These are phyloP conservation scores for Latrodectus hesperus DNA, from an alignment of 2,888 invertebrate species.

Conservation along the genomic window DNA sequence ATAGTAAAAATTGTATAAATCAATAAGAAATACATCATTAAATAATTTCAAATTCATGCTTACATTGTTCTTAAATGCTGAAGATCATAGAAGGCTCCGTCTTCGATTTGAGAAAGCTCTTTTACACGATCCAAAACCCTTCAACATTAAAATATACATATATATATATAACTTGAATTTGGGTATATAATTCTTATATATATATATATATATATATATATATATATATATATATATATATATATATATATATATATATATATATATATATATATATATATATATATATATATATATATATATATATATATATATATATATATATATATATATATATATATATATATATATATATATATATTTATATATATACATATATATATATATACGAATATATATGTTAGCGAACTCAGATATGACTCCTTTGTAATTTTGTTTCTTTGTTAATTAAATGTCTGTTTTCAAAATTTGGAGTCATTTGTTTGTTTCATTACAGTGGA, in stretches of 20 bases:
- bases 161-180: too few species aligned
- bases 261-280: background rate
- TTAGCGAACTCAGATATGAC: too few species aligned
- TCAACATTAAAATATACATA: background rate
- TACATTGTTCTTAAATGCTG: conserved; percentile 68
- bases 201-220: background rate
- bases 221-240: background rate
- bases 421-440: too few species aligned
- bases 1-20: too few species aligned
- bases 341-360: background rate
- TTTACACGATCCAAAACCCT: conserved; percentile 63
- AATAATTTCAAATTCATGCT: background rate
- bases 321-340: background rate
- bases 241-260: background rate
- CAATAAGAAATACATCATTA: too few species aligned
- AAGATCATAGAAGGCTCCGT: conserved; percentile 63
- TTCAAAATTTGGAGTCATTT: too few species aligned
- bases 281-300: too few species aligned
- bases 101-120: conserved; percentile 62
- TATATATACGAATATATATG: too few species aligned
- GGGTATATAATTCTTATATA: too few species aligned
- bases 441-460: too few species aligned
- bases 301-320: background rate
- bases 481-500: too few species aligned
- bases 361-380: too few species aligned